A percentile compares a stretch with the other conserved stretches of the same genome.
These are phyloP conservation scores for Drosophila watanabei DNA, from an alignment of 1,140 invertebrate genomes.

Conservation along the genomic window DNA sequence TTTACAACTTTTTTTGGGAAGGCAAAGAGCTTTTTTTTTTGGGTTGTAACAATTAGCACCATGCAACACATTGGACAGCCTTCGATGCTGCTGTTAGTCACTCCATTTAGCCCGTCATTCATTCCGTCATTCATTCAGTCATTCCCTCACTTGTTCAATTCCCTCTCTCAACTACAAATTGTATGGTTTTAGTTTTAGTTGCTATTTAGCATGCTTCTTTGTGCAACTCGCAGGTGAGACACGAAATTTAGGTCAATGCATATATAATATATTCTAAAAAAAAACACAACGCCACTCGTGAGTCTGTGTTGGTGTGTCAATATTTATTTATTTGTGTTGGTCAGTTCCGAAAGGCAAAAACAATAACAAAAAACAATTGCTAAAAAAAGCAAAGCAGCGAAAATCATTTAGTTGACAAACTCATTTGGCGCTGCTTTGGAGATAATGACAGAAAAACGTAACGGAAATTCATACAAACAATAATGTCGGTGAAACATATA, in stretches of 20 bases:
- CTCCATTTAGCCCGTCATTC: constrained; percentile 32
- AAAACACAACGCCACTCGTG: constrained; percentile 14
- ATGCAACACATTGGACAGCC: constrained; percentile 29
- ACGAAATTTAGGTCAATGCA: constrained; percentile 48
- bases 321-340: constrained; percentile 38
- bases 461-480: constrained; percentile 21
- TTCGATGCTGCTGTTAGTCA: constrained; percentile 42
- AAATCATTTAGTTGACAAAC: constrained; percentile 35
- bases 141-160: constrained; percentile 20
- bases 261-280: constrained; percentile 55
- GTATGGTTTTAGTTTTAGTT: constrained; percentile 39
- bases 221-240: constrained; percentile 40
- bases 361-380: constrained; percentile 12
- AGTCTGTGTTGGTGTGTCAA: constrained; percentile 20
- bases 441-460: constrained; percentile 20
- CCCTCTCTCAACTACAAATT: constrained; percentile 18
- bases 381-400: constrained; percentile 5
- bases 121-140: constrained; percentile 9
- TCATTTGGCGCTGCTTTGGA: constrained; percentile 20
- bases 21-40: constrained; percentile 6
- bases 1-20: background rate
- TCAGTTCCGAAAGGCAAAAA: constrained; percentile 24
- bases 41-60: constrained; percentile 40
- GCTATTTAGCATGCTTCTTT: constrained; percentile 53
- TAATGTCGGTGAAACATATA: background rate